Base-by-base conservation (phyloP, 2,888 invertebrate genomes). In the Ptilodon capucinus region DNA sequence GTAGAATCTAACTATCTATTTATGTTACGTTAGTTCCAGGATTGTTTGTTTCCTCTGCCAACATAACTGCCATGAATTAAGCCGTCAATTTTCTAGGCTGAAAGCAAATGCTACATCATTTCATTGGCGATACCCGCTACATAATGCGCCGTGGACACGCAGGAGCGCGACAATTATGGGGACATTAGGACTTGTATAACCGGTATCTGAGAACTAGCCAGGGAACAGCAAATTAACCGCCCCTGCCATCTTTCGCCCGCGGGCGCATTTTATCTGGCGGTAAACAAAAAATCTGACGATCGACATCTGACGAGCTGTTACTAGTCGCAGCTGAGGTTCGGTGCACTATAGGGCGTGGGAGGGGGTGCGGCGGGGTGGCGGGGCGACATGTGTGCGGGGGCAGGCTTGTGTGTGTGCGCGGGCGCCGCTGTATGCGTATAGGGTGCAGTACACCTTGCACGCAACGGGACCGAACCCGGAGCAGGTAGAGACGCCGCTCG, bases 401-500 rank as follows among this genome's bases (percentile, higher is more conserved):
- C 73, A 53, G 44, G 45, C 51, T 45, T 40, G 47, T 16, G 44
- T 49, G 71, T 70, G 72, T 74, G 72, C 59, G 68, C 65, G 61
- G 48, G 49, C 47, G 46, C 47, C 45, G 48, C 40, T 57, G 68
- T 70, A 70, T 71, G 73, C 54, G 79, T 71, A 74, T 66, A 73
- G 79, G 78, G 80, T 78, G 79, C 70, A 78, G 71, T 73, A 79
- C 88, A 89, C 89, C 89, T 89, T 89, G 89, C 89, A 82, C 80
- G 85, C 88, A 88, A 89, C 88, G 90, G 89, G 86, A 90, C 74
- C 75, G 64, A 54, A 69, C 64, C 76, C 79, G 64, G 64, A 81
- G 88, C 89, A 91, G 90, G 89, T 89, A 90, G 86, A 81, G 67
- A 71, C 63, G 54, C 48, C 61, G 61, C 51, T 70, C 72, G 76